These are phyloP conservation scores for Leptarthrus brevirostris DNA, from an alignment of 2,888 invertebrate species.

Conservation along the genomic window DNA sequence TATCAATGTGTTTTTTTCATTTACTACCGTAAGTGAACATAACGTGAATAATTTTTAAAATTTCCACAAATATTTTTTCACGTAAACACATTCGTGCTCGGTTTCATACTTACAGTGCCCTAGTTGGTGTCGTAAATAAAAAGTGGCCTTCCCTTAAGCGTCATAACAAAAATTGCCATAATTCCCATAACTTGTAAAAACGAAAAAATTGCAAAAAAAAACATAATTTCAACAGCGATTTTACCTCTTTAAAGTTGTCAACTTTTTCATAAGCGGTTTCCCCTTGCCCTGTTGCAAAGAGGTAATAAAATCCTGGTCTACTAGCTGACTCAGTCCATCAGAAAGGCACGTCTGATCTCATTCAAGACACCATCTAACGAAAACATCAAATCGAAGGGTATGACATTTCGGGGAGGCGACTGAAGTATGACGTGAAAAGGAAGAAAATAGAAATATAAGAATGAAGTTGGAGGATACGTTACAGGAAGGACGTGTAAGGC, in stretches of 20 bases:
- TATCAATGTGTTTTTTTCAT: no score
- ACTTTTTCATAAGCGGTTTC: conserved; percentile 37
- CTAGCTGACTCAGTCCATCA: conserved; percentile 47
- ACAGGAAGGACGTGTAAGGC: not conserved
- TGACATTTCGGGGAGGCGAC: not conserved
- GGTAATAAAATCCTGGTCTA: conserved; percentile 45
- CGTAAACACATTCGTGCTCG: not conserved
- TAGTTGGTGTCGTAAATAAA: not conserved
- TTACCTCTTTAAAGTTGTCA: conserved; percentile 46
- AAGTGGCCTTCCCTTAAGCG: conserved; percentile 21
- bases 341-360: conserved; percentile 44
- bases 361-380: conserved; percentile 42
- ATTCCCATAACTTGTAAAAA: conserved; percentile 45
- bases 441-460: conserved; percentile 1
- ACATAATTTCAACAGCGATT: conserved; percentile 45
- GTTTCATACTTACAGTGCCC: not conserved
- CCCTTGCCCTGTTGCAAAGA: conserved; percentile 1
- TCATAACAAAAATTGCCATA: conserved; percentile 37
- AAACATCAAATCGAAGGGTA: conserved; percentile 40
- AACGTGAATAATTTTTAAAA: no score
- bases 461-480: not conserved
- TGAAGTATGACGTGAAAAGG: not conserved
- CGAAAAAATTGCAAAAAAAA: conserved; percentile 28
- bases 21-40: no score
- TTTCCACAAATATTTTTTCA: not conserved